Evolutionary conservation across 2,113 vertebrate genomes (phyloP), one percentile per base, ranked within the genome.

Genomic region (Sakesphorus luctuosus): DNA sequence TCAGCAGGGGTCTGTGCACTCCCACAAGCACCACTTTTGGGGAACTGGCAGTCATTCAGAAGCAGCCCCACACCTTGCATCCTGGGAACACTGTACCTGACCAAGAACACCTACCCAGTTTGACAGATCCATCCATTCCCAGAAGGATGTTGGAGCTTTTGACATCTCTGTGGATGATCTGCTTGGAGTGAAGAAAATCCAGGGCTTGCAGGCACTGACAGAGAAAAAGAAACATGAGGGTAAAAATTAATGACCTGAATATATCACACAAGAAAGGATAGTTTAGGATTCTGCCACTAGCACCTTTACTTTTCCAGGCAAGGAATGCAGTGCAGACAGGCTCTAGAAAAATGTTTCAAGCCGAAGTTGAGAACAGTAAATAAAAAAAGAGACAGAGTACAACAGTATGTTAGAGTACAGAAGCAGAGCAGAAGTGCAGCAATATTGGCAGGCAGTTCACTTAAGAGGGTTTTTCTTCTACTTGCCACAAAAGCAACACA

Each of bases 111-210:
- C 94, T 97, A 99, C 99, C 99, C 93, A 99, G 96, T 97, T 99
- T 99, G 91, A 99, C 99, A 38, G 99, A 99, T 92, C 99, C 99
- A 1, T 99, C 99, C 99, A 99, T 99, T n/a, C 99, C 99, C 12
- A 99, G 98, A 52, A 99, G 99, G 96, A 99, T 99, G 96, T 99
- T 99, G 98, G 99, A 99, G 88, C 99, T 99, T 97, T 99, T 99
- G 96, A 99, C 99, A 94, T 99, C 99, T 98, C 99, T 98, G 84
- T 99, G 99, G 95, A 99, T 99, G 89, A 99, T 99, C 90, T 99
- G 99, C 94, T 99, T 99, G 90, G 99, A 99, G 96, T 99, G 99
- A 47, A 99, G 98, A 97, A 99, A 99, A 97, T 99, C 99, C 97
- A 99, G 96, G 11, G 99, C 99, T 98, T 99, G 99, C 94, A 99